Evolutionary conservation across 2,797 vertebrate species (phyloP).

Genomic region (Hyperoplus immaculatus): DNA sequence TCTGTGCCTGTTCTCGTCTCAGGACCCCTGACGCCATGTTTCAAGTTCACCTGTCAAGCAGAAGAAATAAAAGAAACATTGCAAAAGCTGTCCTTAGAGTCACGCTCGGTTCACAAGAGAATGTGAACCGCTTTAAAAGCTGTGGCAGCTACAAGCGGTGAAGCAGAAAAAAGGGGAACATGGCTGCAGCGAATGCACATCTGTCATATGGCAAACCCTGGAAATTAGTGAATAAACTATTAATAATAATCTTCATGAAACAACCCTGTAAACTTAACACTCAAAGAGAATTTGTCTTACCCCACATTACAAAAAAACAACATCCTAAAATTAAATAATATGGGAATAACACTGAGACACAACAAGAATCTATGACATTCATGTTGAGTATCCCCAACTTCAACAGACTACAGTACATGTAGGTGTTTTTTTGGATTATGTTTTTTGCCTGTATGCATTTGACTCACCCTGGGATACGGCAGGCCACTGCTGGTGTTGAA

Average conservation of each 20-base stretch:
- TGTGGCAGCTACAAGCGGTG: constrained; percentile 34
- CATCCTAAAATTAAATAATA: background rate
- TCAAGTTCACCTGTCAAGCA: constrained; percentile 93
- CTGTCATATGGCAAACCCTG: background rate
- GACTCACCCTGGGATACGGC: constrained; percentile 96
- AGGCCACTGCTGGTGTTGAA: constrained; percentile 99
- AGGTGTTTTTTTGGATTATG: background rate
- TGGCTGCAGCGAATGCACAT: constrained; percentile 28
- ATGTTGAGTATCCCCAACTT: background rate
- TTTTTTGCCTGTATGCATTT: background rate
- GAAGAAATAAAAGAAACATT: background rate
- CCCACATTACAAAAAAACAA: background rate
- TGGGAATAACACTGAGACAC: background rate
- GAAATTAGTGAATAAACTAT: background rate
- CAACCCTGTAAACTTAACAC: background rate
- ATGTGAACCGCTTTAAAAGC: constrained; percentile 18
- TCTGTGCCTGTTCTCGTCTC: constrained; percentile 96
- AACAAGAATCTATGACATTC: background rate
- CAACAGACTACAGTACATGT: background rate
- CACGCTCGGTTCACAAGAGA: constrained; percentile 16
- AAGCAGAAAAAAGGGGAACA: constrained; percentile 58
- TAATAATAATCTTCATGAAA: background rate
- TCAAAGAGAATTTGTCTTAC: background rate
- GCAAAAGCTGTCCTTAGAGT: constrained; percentile 8
- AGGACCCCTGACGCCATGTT: constrained; percentile 93